These are phyloP conservation scores for Gonatopus flavifemur DNA, from an alignment of 1,140 invertebrate species.

Conservation along the genomic window DNA sequence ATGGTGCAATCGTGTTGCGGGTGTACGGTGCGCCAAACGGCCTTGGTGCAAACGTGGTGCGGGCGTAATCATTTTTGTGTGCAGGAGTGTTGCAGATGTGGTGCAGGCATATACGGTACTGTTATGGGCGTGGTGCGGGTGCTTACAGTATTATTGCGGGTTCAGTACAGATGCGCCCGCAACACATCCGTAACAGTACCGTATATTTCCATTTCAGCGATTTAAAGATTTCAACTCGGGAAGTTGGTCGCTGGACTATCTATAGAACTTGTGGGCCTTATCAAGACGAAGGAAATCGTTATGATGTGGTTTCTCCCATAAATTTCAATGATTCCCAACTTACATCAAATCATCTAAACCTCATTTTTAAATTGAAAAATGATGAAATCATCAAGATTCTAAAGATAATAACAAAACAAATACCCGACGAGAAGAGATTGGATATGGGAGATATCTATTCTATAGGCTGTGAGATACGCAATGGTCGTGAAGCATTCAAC, in stretches of 20 bases:
- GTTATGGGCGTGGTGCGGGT: too few relatives aligned
- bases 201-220: too few relatives aligned
- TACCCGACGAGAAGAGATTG: not conserved
- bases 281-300: not conserved
- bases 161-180: too few relatives aligned
- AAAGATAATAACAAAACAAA: not conserved
- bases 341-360: not conserved
- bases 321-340: not conserved
- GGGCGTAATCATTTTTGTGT: too few relatives aligned
- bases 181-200: too few relatives aligned
- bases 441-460: too few relatives aligned
- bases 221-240: conserved; percentile 3
- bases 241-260: not conserved
- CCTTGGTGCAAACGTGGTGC: too few relatives aligned
- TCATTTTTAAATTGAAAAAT: not conserved
- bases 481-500: not conserved
- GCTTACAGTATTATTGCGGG: too few relatives aligned
- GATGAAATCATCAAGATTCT: not conserved
- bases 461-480: not conserved
- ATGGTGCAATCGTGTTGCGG: too few relatives aligned
- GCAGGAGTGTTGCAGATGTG: too few relatives aligned
- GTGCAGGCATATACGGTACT: too few relatives aligned
- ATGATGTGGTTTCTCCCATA: not conserved
- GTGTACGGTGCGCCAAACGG: too few relatives aligned
- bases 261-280: not conserved